A percentile compares a stretch with the other conserved stretches of the same genome.
Evolutionary conservation across 2,113 vertebrate genomes (phyloP).

Genomic region (Clinocottus analis): DNA sequence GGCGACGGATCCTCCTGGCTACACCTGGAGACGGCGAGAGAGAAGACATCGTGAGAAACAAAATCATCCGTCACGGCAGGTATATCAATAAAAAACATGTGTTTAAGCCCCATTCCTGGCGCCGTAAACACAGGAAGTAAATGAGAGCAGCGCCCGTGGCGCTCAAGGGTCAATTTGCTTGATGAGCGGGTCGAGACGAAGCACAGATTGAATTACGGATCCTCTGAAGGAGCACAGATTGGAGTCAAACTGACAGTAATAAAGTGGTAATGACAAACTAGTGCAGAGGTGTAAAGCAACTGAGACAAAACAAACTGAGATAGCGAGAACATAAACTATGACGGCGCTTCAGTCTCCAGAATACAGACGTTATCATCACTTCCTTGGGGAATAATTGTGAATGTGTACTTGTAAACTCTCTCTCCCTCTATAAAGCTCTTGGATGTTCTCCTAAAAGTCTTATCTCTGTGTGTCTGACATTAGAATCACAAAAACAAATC

Average conservation of each 20-base stretch:
- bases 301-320: not conserved
- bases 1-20: slow-evolving; percentile 66
- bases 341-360: not conserved
- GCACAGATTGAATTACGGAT: slow-evolving; percentile 30
- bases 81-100: not conserved
- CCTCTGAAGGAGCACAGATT: slow-evolving; percentile 23
- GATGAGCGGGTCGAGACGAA: not conserved
- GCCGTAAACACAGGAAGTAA: not conserved
- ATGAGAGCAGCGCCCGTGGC: not conserved
- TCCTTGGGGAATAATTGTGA: not conserved
- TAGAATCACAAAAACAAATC: not conserved
- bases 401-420: not conserved
- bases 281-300: not conserved
- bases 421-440: not conserved
- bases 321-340: not conserved
- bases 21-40: slow-evolving; percentile 77
- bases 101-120: not conserved
- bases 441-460: not conserved
- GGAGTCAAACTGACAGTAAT: slow-evolving; percentile 39
- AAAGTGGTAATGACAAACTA: slow-evolving; percentile 1
- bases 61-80: not conserved
- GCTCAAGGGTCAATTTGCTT: slow-evolving; percentile 15
- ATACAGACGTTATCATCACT: not conserved
- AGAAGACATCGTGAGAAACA: not conserved
- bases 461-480: not conserved